Conservation (phyloP, 2,113 vertebrate genomes). For the Uria lomvia region DNA sequence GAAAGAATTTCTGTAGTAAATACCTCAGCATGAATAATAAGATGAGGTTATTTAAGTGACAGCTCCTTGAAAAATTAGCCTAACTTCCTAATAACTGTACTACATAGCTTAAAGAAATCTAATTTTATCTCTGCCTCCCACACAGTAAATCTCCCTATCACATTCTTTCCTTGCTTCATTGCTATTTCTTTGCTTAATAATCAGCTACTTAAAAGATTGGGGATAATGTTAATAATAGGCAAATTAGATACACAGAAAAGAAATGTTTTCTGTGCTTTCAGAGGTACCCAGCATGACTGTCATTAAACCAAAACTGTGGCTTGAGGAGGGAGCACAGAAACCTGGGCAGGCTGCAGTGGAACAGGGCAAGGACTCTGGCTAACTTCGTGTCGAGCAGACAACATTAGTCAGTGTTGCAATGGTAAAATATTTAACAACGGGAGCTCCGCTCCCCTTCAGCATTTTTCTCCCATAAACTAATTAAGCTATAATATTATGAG, state of each 20-base stretch:
- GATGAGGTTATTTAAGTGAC: slow-evolving; percentile 42
- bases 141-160: slow-evolving; percentile 57
- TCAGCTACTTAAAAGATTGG: slow-evolving; percentile 53
- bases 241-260: slow-evolving; percentile 43
- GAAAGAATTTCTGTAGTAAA: slow-evolving; percentile 51
- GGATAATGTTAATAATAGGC: slow-evolving; percentile 56
- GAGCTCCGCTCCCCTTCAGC: slow-evolving; percentile 11
- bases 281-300: neutral
- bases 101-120: slow-evolving; percentile 63
- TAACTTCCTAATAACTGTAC: slow-evolving; percentile 58
- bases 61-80: slow-evolving; percentile 60
- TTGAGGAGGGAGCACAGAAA: neutral
- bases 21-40: slow-evolving; percentile 60
- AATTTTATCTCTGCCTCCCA: slow-evolving; percentile 67
- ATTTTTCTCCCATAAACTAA: slow-evolving; percentile 48
- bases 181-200: slow-evolving; percentile 57
- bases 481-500: slow-evolving; percentile 52
- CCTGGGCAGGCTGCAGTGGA: neutral
- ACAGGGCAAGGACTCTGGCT: neutral
- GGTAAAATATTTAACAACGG: slow-evolving; percentile 14
- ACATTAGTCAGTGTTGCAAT: neutral
- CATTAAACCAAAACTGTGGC: neutral
- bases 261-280: slow-evolving; percentile 16
- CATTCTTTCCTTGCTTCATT: slow-evolving; percentile 43
- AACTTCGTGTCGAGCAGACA: neutral